A percentile compares a stretch with the other conserved stretches of the same genome.
Conservation (phyloP, 2,797 vertebrate genomes). For the Rhynchotus rufescens region DNA sequence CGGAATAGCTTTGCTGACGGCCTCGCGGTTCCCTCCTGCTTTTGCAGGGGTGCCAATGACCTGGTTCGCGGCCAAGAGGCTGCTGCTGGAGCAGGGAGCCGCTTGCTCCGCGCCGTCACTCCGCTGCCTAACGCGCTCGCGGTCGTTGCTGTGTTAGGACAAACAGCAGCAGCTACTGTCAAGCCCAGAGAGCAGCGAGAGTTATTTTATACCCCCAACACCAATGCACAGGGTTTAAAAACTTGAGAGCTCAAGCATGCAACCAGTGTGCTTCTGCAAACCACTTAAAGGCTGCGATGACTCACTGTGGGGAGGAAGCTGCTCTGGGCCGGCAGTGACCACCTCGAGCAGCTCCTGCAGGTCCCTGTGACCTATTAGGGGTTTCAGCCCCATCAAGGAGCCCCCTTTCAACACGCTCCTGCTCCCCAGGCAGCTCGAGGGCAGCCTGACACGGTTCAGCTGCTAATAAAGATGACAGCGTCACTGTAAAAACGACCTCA, state of each 20-base stretch:
- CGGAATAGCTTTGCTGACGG: neutral
- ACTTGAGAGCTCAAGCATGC: neutral
- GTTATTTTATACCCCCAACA: neutral
- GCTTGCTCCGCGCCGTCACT: neutral
- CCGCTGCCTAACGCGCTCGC: neutral
- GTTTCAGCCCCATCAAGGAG: neutral
- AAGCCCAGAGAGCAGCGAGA: neutral
- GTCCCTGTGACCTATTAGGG: rapidly evolving
- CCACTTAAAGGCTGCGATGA: no score
- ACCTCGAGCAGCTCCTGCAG: neutral
- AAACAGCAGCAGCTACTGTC: neutral
- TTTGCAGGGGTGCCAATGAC: neutral
- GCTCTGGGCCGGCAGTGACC: neutral
- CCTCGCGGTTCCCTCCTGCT: neutral
- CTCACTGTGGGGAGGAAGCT: neutral
- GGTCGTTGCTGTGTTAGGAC: neutral
- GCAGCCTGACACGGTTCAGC: neutral
- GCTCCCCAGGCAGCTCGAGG: neutral
- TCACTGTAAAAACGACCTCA: neutral
- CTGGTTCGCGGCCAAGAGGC: neutral
- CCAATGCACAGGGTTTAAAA: rapidly evolving
- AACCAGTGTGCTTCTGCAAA: neutral
- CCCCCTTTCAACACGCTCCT: neutral
- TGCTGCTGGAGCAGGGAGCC: neutral
- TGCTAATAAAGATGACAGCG: neutral